Conservation (phyloP, 2,888 invertebrate genomes). For the Synanthedon formicaeformis region DNA sequence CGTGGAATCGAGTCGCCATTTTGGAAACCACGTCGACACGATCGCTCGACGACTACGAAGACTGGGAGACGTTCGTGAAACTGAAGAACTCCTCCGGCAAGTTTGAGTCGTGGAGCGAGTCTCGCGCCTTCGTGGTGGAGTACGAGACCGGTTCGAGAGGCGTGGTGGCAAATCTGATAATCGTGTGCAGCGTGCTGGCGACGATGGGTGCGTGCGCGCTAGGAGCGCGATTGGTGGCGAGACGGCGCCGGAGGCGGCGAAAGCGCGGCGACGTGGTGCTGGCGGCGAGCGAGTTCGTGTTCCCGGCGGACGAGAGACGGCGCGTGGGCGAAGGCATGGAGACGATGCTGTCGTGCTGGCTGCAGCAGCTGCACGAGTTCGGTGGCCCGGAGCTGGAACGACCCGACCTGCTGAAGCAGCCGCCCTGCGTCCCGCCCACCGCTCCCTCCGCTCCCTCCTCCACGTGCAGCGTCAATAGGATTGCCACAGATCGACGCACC, state of each 20-base stretch:
- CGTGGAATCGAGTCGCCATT: slow-evolving; percentile 22
- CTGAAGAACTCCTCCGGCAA: slow-evolving; percentile 15
- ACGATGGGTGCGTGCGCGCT: slow-evolving; percentile 8
- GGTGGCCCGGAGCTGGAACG: slow-evolving; percentile 87
- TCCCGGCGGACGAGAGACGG: slow-evolving; percentile 36
- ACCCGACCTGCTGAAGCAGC: slow-evolving; percentile 84
- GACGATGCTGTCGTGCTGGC: slow-evolving; percentile 87
- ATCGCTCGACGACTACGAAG: slow-evolving; percentile 15
- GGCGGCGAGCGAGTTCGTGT: slow-evolving; percentile 23
- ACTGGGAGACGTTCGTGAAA: slow-evolving; percentile 18
- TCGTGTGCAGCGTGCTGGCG: slow-evolving; percentile 11
- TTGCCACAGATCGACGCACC: slow-evolving; percentile 76
- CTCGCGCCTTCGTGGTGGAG: slow-evolving; percentile 5
- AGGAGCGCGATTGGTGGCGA: slow-evolving; percentile 2
- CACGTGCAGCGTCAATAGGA: slow-evolving; percentile 58
- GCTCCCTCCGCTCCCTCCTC: slow-evolving; percentile 61
- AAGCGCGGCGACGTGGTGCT: slow-evolving; percentile 22
- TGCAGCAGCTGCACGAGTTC: slow-evolving; percentile 86
- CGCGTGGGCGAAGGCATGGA: slow-evolving; percentile 80
- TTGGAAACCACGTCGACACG: slow-evolving; percentile 17
- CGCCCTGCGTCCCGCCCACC: slow-evolving; percentile 64
- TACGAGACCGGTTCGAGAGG: slow-evolving; percentile 1
- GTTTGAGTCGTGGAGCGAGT: slow-evolving; percentile 10
- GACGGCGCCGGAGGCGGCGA: slow-evolving; percentile 11
- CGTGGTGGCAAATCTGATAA: slow-evolving; percentile 8